phyloP scores from a whole-genome alignment of 2,113 vertebrate species.

The Pangasianodon gigas region DNA sequence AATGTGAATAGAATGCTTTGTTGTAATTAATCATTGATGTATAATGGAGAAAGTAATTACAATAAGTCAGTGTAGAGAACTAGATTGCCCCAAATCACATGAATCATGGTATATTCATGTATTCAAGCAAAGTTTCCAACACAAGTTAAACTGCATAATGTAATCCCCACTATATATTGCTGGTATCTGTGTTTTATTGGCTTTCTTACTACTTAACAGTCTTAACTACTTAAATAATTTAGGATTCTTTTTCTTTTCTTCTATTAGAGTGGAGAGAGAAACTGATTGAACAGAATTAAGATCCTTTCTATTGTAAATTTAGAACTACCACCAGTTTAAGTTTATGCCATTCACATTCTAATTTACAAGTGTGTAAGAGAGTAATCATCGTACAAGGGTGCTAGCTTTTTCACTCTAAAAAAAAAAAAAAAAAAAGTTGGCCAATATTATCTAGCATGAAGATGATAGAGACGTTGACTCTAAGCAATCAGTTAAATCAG shows the following conservation, averaged over 20 bases:
- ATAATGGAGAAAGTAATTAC: background rate
- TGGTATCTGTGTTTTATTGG: background rate
- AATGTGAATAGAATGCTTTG: background rate
- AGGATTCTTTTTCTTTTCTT: background rate
- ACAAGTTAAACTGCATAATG: background rate
- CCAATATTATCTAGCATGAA: background rate
- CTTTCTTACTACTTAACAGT: background rate
- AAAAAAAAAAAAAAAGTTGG: background rate
- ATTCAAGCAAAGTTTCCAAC: background rate
- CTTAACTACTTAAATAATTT: background rate
- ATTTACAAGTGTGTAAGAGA: background rate
- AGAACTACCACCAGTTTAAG: background rate
- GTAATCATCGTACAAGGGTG: background rate
- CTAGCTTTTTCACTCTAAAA: background rate
- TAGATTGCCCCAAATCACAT: background rate
- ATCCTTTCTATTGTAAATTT: background rate
- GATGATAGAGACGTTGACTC: background rate
- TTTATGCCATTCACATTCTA: background rate
- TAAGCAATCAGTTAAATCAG: too few species aligned
- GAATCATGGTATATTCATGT: background rate
- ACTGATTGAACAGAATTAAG: background rate
- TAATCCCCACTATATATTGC: background rate
- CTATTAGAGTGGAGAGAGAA: background rate
- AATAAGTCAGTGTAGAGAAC: background rate
- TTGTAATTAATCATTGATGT: background rate